Evolutionary conservation across 2,113 vertebrate species (phyloP).

Genomic region (Aspidoscelis tigris): DNA sequence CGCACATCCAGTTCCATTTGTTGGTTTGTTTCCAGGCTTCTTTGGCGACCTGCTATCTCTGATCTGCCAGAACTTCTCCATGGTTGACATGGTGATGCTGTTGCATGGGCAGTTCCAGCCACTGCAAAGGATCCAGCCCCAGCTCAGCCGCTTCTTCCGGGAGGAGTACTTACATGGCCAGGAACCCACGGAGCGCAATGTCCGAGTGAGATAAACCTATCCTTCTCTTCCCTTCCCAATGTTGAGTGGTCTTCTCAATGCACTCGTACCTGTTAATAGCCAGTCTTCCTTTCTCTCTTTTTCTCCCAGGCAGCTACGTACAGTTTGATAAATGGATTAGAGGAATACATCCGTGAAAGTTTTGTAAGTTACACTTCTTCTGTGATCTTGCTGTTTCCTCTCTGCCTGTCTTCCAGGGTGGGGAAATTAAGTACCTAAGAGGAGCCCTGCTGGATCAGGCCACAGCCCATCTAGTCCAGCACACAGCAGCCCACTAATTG

Average conservation of each 20-base stretch:
- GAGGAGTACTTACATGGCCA: slow-evolving; percentile 87
- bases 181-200: slow-evolving; percentile 86
- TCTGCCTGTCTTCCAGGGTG: neutral
- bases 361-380: slow-evolving; percentile 75
- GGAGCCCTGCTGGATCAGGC: too few species aligned
- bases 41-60: slow-evolving; percentile 90
- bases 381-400: neutral
- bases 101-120: slow-evolving; percentile 91
- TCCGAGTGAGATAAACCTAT: slow-evolving; percentile 75
- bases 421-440: neutral
- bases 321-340: slow-evolving; percentile 79
- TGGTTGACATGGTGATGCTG: slow-evolving; percentile 93
- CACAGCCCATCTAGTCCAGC: too few species aligned
- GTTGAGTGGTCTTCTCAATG: neutral
- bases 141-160: slow-evolving; percentile 87
- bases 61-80: slow-evolving; percentile 91
- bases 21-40: slow-evolving; percentile 76
- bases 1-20: neutral
- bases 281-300: neutral
- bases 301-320: slow-evolving; percentile 67
- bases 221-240: too few species aligned
- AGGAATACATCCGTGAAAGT: slow-evolving; percentile 84
- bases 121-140: slow-evolving; percentile 86
- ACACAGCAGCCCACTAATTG: too few species aligned
- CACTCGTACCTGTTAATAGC: neutral